Percentiles rank a stretch among this genome's conserved stretches.
phyloP scores from a whole-genome alignment of 2,797 vertebrate genomes.

The Sebastes umbrosus region DNA sequence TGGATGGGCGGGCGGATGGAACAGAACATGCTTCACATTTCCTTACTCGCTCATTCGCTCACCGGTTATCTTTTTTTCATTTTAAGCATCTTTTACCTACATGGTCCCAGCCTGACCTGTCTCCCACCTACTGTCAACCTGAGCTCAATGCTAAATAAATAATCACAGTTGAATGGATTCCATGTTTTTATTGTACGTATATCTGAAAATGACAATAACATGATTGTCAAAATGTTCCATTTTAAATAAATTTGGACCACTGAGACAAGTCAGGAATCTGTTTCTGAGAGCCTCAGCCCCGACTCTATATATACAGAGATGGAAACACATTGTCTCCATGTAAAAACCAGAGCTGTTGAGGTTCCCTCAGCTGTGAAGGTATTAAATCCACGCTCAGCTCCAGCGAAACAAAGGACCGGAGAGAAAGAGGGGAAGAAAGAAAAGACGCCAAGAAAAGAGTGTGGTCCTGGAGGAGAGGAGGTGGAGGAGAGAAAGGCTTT shows the following conservation, averaged over 20 bases:
- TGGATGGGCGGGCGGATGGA: constrained; percentile 30
- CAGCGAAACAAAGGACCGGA: constrained; percentile 38
- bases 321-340: background rate
- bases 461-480: constrained; percentile 27
- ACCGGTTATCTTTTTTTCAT: background rate
- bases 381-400: constrained; percentile 26
- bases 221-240: background rate
- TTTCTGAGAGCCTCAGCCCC: background rate
- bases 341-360: constrained; percentile 12
- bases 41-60: constrained; percentile 3
- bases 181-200: background rate
- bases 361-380: constrained; percentile 57
- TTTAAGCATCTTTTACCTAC: background rate
- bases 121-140: background rate
- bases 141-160: background rate
- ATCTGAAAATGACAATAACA: background rate
- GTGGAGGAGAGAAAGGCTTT: constrained; percentile 30
- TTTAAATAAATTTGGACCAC: background rate
- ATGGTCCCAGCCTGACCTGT: background rate
- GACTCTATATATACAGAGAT: constrained; percentile 2
- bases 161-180: background rate
- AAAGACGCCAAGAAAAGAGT: constrained; percentile 30
- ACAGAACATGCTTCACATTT: constrained; percentile 38
- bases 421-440: constrained; percentile 36
- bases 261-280: background rate